Evolutionary conservation across 53 echinoderm and acorn worm genomes (phyloP).

Genomic region (Temnopleurus reevesii): DNA sequence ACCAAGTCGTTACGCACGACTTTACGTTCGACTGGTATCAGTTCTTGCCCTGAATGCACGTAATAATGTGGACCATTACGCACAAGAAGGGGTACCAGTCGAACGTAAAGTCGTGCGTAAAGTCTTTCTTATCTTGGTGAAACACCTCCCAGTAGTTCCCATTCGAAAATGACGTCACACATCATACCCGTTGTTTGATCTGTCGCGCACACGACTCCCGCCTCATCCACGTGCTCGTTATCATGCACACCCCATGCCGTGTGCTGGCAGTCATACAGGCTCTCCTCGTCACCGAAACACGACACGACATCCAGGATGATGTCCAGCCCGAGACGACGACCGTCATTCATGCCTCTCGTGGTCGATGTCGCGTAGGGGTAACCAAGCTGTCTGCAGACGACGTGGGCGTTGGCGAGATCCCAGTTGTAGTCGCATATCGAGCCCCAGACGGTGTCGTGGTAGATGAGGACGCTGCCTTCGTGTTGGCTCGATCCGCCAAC

Average conservation of each 20-base stretch:
- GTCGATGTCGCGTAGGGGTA: not conserved
- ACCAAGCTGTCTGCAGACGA: constrained; percentile 24
- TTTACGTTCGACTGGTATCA: too few species aligned
- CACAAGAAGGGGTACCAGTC: too few species aligned
- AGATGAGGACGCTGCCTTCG: constrained; percentile 35
- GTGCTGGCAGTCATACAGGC: constrained; percentile 32
- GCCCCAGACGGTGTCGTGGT: constrained; percentile 28
- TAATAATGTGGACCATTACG: too few species aligned
- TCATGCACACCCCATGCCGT: constrained; percentile 31
- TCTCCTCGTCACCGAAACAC: constrained; percentile 2
- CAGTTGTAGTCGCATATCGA: constrained; percentile 38
- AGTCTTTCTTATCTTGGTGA: too few species aligned
- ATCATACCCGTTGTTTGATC: not conserved
- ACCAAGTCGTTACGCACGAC: too few species aligned
- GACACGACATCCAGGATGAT: constrained; percentile 22
- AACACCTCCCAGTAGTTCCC: too few species aligned
- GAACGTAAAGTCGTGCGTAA: too few species aligned
- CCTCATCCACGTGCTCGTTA: not conserved
- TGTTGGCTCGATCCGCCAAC: not conserved
- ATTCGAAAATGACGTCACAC: too few species aligned
- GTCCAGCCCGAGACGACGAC: not conserved
- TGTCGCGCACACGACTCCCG: not conserved
- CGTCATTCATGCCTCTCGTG: not conserved
- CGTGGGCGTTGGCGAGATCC: not conserved
- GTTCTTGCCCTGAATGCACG: too few species aligned